Percentiles rank a stretch among this genome's conserved stretches.
These are phyloP conservation scores for Leguminivora glycinivorella DNA, from an alignment of 1,140 invertebrate genomes.

Conservation along the genomic window DNA sequence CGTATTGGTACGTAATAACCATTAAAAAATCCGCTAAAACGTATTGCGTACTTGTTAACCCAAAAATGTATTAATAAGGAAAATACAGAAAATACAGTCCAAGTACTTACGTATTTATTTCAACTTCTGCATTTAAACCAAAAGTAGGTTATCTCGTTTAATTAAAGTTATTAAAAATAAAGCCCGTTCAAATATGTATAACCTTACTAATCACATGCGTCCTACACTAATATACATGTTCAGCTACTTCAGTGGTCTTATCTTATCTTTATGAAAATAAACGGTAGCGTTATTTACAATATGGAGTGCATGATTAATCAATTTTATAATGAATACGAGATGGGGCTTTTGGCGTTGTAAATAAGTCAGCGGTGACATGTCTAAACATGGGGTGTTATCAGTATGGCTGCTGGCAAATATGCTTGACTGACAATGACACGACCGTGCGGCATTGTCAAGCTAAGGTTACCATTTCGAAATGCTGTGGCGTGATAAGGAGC, in stretches of 20 bases:
- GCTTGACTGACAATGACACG: slow-evolving; percentile 50
- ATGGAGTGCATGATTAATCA: slow-evolving; percentile 52
- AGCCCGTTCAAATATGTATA: slow-evolving; percentile 14
- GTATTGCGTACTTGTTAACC: neutral
- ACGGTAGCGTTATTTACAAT: slow-evolving; percentile 53
- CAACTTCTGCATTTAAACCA: slow-evolving; percentile 3
- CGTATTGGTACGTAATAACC: too few species aligned
- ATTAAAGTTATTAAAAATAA: slow-evolving; percentile 28
- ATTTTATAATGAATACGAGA: slow-evolving; percentile 51
- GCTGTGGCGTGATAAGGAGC: neutral
- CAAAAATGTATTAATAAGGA: neutral
- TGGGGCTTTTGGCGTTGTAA: slow-evolving; percentile 57
- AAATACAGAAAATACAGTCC: neutral
- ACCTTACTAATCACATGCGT: slow-evolving; percentile 21
- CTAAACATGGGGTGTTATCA: slow-evolving; percentile 49
- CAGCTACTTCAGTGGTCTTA: slow-evolving; percentile 32
- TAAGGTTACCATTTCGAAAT: slow-evolving; percentile 48
- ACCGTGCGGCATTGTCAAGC: slow-evolving; percentile 44
- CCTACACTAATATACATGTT: neutral
- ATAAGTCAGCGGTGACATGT: slow-evolving; percentile 58
- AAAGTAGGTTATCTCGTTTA: slow-evolving; percentile 23
- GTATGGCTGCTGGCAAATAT: slow-evolving; percentile 41
- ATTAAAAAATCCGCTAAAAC: too few species aligned
- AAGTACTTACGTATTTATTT: neutral
- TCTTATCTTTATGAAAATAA: slow-evolving; percentile 45